phyloP scores from a whole-genome alignment of 2,888 invertebrate species.

The Zaprionus obscuricornis region DNA sequence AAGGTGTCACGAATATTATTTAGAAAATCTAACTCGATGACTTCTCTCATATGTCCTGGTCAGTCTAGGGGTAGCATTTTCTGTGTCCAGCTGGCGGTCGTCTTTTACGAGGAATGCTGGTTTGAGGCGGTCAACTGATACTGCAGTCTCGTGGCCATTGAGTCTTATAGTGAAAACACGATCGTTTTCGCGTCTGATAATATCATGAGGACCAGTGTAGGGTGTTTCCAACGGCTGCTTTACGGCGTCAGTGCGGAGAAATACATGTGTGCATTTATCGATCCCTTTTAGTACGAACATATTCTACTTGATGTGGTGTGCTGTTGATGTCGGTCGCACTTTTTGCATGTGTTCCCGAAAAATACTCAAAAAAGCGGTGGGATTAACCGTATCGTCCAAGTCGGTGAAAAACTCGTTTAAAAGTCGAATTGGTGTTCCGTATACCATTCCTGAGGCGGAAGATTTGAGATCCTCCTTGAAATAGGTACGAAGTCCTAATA shows the following conservation, averaged over 20 bases:
- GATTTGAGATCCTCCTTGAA: conserved; percentile 65
- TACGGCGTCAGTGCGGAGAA: conserved; percentile 16
- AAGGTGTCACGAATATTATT: too few relatives aligned
- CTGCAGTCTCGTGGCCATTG: too few relatives aligned
- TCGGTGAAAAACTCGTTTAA: conserved; percentile 46
- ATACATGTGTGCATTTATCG: conserved; percentile 16
- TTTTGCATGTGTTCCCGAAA: conserved; percentile 28
- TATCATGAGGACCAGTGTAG: conserved; percentile 48
- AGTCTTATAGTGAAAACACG: neutral
- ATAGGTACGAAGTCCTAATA: conserved; percentile 38
- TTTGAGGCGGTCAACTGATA: neutral
- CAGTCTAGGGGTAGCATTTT: too few relatives aligned
- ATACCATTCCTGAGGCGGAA: conserved; percentile 70
- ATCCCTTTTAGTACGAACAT: conserved; percentile 6
- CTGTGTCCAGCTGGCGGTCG: too few relatives aligned
- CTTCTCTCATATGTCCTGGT: too few relatives aligned
- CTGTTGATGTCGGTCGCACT: conserved; percentile 23
- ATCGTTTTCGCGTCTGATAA: conserved; percentile 17
- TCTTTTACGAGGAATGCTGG: too few relatives aligned
- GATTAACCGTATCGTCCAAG: neutral
- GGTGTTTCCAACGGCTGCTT: conserved; percentile 39
- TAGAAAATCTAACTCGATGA: too few relatives aligned
- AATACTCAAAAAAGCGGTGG: conserved; percentile 2
- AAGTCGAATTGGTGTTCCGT: conserved; percentile 62
- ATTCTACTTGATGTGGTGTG: conserved; percentile 24